Evolutionary conservation across 2,888 invertebrate species (phyloP).

Genomic region (Leistus spinibarbis): DNA sequence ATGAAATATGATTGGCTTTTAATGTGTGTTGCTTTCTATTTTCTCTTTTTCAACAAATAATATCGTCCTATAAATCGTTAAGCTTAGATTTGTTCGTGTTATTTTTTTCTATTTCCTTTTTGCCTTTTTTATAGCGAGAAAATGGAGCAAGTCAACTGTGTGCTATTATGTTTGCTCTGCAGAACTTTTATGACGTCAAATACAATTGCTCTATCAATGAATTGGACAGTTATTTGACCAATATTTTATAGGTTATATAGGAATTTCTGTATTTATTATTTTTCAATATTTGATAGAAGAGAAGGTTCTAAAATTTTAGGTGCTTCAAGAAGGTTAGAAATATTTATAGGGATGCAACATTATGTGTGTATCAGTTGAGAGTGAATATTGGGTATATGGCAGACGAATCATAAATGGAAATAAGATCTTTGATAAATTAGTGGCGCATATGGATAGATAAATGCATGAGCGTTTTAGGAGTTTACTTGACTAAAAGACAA

Average conservation of each 20-base stretch:
- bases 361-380: too few species aligned
- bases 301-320: too few species aligned
- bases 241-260: background rate
- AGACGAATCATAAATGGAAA: too few species aligned
- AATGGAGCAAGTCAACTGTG: constrained; percentile 17
- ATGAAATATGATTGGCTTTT: constrained; percentile 38
- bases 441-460: too few species aligned
- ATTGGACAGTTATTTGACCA: background rate
- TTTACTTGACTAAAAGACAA: too few species aligned
- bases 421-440: too few species aligned
- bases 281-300: too few species aligned
- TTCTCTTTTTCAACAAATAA: constrained; percentile 18
- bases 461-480: too few species aligned
- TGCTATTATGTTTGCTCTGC: background rate
- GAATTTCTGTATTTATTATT: too few species aligned
- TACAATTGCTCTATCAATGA: constrained; percentile 9
- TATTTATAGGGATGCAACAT: too few species aligned
- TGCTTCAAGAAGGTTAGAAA: too few species aligned
- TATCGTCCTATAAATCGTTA: constrained; percentile 29
- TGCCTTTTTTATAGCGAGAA: background rate
- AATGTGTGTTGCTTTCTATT: constrained; percentile 28
- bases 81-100: constrained; percentile 27
- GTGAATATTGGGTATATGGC: too few species aligned
- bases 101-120: constrained; percentile 5
- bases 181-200: constrained; percentile 27